Evolutionary conservation across 2,888 invertebrate genomes (phyloP), one percentile per base, ranked within the genome.

Genomic region (Pocota personata): DNA sequence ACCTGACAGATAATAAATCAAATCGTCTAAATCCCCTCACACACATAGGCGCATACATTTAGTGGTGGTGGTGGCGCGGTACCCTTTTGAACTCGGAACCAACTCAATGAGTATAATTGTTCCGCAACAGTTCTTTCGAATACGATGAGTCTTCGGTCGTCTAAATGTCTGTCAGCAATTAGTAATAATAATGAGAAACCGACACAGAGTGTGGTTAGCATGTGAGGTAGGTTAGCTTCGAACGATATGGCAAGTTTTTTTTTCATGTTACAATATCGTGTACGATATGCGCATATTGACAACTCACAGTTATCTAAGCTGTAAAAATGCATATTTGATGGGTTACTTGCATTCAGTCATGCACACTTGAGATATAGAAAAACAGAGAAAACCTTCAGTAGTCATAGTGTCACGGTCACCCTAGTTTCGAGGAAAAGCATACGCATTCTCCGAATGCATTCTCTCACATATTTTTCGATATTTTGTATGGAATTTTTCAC

Each of bases 161-260:
- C 73, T 73, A 69, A 79, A 75, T 79, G 83, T 84, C 79, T 84
- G 83, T 62, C 64, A 67, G 73, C 72, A 83, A 60, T 83, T 73
- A 37, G n/a, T 57, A 55, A 52, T 48, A 16, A 43, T 57, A 55
- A 52, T 48, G 21, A 43, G 12, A 24, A 40, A 19, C 16, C 32
- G 5, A 19, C 1, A 19, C 10, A 12, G 3, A 37, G 0, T n/a
- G 37, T 40, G 3, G 8, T 19, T 16, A n/a, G 30, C 50, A 7
- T 43, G 19, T 35, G 46, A 40, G 71, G 52, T 57, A 16, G 72
- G 35, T 57, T 30, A 30, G 24, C 46, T 48, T 24, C 8, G 21
- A 12, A 24, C 6, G 14, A 24, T 24, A 8, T 27, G 52, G 14
- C 10, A 32, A 12, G 14, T 48, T 14, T 5, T n/a, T 35, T 30